Evolutionary conservation across 2,888 invertebrate species (phyloP).

Genomic region (Thymelicus acteon): DNA sequence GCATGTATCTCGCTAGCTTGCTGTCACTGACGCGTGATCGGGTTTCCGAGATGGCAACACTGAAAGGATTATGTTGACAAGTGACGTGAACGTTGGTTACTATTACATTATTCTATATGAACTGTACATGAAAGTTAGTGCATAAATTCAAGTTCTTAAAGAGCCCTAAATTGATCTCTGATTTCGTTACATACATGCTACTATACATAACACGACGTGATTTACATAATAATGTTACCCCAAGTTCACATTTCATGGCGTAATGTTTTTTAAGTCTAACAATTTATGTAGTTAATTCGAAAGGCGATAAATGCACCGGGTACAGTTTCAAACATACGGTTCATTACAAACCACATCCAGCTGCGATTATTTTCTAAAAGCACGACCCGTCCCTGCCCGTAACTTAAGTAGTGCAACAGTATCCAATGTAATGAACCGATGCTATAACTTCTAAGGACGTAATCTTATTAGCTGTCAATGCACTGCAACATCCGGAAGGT

Average conservation of each 20-base stretch:
- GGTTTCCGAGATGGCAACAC: not conserved
- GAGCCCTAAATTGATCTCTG: too few species aligned
- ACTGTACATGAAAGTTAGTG: too few species aligned
- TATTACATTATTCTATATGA: not conserved
- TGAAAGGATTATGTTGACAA: constrained; percentile 2
- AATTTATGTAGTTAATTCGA: not conserved
- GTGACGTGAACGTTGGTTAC: not conserved
- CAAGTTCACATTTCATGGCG: too few species aligned
- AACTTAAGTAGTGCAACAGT: constrained; percentile 17
- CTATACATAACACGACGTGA: too few species aligned
- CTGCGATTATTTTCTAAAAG: not conserved
- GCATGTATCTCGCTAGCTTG: constrained; percentile 9
- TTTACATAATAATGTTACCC: too few species aligned
- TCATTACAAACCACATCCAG: not conserved
- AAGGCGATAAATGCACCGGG: not conserved
- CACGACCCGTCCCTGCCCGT: not conserved
- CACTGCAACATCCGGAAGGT: constrained; percentile 35
- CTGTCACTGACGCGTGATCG: not conserved
- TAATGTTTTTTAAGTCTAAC: too few species aligned
- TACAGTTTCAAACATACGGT: not conserved
- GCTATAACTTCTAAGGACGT: constrained; percentile 31
- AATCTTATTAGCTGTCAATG: constrained; percentile 38
- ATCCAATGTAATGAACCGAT: constrained; percentile 15
- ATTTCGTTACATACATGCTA: too few species aligned
- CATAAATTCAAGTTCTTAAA: too few species aligned